A percentile compares a stretch with the other conserved stretches of the same genome.
phyloP scores from a whole-genome alignment of 2,797 vertebrate genomes.

The Galagoides demidoff region DNA sequence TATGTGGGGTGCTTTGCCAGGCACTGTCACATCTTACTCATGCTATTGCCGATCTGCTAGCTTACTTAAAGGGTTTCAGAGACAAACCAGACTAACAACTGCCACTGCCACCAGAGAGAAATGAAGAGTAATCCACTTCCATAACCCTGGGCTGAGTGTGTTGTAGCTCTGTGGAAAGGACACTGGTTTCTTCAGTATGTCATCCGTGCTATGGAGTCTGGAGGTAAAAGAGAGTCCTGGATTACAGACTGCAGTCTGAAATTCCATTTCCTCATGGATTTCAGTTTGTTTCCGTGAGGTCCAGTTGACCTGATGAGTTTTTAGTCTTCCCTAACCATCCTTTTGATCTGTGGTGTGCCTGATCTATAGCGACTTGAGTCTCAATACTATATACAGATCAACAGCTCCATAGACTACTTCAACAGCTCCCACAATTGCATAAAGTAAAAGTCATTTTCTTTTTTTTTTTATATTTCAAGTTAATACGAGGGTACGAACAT shows the following conservation, averaged over 20 bases:
- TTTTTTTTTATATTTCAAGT: too few species aligned
- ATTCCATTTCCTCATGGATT: neutral
- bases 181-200: neutral
- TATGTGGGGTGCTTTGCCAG: neutral
- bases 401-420: neutral
- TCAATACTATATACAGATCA: neutral
- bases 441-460: neutral
- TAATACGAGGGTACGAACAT: too few species aligned
- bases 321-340: neutral
- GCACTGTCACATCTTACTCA: neutral
- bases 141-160: neutral
- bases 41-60: neutral
- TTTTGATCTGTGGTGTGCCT: neutral
- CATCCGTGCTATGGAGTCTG: neutral
- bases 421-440: neutral
- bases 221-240: neutral
- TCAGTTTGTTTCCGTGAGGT: neutral
- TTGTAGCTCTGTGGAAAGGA: neutral
- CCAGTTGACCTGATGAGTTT: neutral
- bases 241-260: neutral
- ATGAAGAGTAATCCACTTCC: neutral
- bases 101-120: neutral
- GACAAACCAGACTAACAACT: neutral
- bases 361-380: neutral
- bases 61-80: neutral